Percentiles rank a stretch among this genome's conserved stretches.
Evolutionary conservation across 2,888 invertebrate species (phyloP).

Genomic region (Enchytraeus crypticus): DNA sequence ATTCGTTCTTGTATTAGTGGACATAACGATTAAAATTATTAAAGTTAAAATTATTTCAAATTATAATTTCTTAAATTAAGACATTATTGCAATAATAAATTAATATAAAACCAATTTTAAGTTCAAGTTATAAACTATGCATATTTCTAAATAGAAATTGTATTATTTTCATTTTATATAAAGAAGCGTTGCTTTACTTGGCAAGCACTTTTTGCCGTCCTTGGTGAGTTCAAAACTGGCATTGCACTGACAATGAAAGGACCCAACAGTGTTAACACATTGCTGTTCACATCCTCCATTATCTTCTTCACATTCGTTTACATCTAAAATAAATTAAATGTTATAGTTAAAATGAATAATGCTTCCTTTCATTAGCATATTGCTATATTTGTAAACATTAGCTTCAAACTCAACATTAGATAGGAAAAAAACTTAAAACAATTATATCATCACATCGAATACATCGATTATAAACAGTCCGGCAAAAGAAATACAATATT

Average conservation of each 20-base stretch:
- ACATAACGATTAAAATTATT: no score
- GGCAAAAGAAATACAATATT: no score
- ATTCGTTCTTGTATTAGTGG: no score
- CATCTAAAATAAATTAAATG: not conserved
- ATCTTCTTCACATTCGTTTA: slow-evolving; percentile 20
- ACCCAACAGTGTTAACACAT: slow-evolving; percentile 59
- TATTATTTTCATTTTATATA: no score
- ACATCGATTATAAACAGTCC: no score
- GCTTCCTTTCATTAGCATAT: no score
- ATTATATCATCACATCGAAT: no score
- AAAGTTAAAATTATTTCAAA: no score
- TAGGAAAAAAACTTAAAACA: no score
- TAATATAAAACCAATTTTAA: not conserved
- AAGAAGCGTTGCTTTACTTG: not conserved
- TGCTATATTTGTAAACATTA: no score
- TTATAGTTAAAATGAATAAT: not conserved
- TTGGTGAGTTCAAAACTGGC: not conserved
- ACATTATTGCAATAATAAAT: not conserved
- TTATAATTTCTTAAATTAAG: no score
- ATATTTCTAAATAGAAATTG: not conserved
- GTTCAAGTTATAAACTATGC: not conserved
- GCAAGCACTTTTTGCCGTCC: not conserved
- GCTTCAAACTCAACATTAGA: no score
- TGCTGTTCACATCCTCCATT: slow-evolving; percentile 65
- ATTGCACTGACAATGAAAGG: slow-evolving; percentile 56